Evolutionary conservation across 2,113 vertebrate species (phyloP).

Genomic region (Daubentonia madagascariensis): DNA sequence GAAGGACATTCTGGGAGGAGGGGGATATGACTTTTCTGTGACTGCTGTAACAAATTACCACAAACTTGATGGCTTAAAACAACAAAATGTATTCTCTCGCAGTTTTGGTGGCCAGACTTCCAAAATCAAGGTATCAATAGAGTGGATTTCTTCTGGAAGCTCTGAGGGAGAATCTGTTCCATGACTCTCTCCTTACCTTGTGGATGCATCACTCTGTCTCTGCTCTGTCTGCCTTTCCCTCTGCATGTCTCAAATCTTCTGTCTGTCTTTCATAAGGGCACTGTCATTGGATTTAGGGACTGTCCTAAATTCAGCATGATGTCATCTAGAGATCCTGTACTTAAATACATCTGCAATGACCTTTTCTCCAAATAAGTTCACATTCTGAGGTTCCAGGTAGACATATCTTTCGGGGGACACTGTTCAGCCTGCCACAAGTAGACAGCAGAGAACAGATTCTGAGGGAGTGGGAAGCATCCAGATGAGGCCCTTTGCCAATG

Average conservation of each 20-base stretch:
- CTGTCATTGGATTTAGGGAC: neutral
- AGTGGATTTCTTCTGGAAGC: neutral
- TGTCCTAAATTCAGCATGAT: neutral
- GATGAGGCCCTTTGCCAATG: neutral
- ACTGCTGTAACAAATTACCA: neutral
- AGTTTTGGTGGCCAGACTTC: neutral
- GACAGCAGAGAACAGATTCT: neutral
- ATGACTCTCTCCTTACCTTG: neutral
- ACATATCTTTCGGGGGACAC: neutral
- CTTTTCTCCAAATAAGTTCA: neutral
- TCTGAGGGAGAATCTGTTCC: neutral
- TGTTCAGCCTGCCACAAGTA: neutral
- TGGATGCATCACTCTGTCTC: accelerated
- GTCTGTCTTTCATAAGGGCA: neutral
- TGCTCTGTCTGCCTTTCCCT: neutral
- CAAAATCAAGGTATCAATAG: neutral
- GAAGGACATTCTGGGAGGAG: neutral
- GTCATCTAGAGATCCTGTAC: neutral
- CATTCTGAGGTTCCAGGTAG: neutral
- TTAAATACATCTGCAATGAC: neutral
- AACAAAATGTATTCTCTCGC: neutral
- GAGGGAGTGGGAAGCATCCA: neutral
- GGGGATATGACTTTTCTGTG: neutral
- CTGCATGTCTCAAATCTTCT: neutral
- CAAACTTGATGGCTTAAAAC: neutral